A percentile compares a stretch with the other conserved stretches of the same genome.
Conservation (phyloP, 2,888 invertebrate genomes). For the Pollenia griseotomentosa region DNA sequence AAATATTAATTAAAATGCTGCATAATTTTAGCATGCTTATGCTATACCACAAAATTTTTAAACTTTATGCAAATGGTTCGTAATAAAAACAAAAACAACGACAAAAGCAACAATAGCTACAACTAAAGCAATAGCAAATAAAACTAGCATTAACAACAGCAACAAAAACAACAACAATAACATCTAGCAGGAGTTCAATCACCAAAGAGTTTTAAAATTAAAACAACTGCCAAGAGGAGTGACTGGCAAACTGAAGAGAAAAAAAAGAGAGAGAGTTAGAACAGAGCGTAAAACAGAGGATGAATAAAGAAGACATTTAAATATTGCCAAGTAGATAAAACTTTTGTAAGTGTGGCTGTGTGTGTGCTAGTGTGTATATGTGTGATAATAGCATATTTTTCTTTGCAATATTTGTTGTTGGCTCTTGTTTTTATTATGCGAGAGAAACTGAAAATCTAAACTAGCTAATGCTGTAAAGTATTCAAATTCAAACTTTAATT, state of each 20-base stretch:
- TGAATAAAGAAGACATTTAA: conserved; percentile 43
- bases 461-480: conserved; percentile 65
- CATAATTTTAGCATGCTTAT: conserved; percentile 74
- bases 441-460: conserved; percentile 63
- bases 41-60: conserved; percentile 69
- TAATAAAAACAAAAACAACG: conserved; percentile 55
- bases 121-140: conserved; percentile 28
- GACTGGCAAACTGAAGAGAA: not conserved
- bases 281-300: not conserved
- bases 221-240: conserved; percentile 44
- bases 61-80: conserved; percentile 75
- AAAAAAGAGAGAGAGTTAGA: not conserved
- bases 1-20: conserved; percentile 75
- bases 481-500: conserved; percentile 61
- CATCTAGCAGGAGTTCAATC: conserved; percentile 47
- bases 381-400: conserved; percentile 5
- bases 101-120: conserved; percentile 6
- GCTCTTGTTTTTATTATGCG: conserved; percentile 23
- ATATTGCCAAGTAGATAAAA: conserved; percentile 50
- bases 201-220: conserved; percentile 65
- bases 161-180: conserved; percentile 46
- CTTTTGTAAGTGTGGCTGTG: not conserved
- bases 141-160: conserved; percentile 39
- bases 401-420: not conserved
- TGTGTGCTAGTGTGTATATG: not conserved